Evolutionary conservation across 2,113 vertebrate species (phyloP).

Genomic region (Bombycilla garrulus): DNA sequence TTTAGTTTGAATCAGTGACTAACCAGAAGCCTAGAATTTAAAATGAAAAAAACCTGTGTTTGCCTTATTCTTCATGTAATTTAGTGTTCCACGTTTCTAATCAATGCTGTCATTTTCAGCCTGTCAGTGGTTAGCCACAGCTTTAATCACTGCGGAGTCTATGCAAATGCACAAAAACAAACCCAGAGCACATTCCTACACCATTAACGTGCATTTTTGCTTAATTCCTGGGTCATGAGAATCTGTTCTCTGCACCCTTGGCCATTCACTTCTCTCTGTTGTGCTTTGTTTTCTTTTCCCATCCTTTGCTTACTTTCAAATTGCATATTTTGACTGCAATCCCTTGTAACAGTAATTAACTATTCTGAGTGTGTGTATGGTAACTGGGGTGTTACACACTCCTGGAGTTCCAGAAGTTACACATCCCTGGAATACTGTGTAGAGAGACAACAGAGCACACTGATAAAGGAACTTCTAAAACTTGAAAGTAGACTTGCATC

Average conservation of each 20-base stretch:
- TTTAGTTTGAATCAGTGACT: not conserved
- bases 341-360: not conserved
- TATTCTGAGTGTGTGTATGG: not conserved
- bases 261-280: not conserved
- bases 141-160: not conserved
- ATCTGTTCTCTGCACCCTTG: not conserved
- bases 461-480: not conserved
- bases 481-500: not conserved
- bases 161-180: not conserved
- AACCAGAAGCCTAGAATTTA: not conserved
- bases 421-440: not conserved
- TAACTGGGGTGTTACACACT: not conserved
- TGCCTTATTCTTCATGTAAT: not conserved
- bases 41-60: not conserved
- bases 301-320: not conserved
- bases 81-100: not conserved
- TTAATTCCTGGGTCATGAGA: not conserved
- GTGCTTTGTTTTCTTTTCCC: not conserved
- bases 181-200: not conserved
- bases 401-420: not conserved
- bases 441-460: not conserved
- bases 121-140: not conserved
- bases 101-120: not conserved
- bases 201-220: not conserved
- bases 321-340: not conserved